Conservation (phyloP, 2,113 vertebrate species). For the Otis tarda region DNA sequence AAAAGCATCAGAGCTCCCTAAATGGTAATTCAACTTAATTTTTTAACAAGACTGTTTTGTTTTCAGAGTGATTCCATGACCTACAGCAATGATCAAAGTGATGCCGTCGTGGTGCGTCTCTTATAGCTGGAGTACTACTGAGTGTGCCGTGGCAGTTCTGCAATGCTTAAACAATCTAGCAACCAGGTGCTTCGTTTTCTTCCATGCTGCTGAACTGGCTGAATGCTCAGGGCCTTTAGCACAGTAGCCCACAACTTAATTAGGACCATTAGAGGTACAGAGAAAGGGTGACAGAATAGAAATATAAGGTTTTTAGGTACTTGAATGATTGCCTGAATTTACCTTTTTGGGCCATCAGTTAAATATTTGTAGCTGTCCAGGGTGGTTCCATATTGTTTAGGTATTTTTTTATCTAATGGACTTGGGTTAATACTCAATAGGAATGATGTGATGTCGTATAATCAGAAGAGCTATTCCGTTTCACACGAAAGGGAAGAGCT, state of each 20-base stretch:
- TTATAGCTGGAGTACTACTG: not conserved
- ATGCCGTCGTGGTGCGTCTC: not conserved
- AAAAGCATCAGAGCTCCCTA: not conserved
- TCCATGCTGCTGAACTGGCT: not conserved
- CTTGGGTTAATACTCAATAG: not conserved
- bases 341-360: not conserved
- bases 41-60: constrained; percentile 54
- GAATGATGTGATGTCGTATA: not conserved
- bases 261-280: not conserved
- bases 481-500: not conserved
- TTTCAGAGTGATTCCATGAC: constrained; percentile 40
- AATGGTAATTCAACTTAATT: constrained; percentile 45
- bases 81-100: constrained; percentile 48
- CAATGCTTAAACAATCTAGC: not conserved
- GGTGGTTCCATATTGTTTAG: not conserved
- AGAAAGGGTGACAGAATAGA: not conserved
- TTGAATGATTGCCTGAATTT: not conserved
- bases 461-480: not conserved
- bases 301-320: not conserved
- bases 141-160: not conserved
- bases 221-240: not conserved
- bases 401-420: not conserved
- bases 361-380: not conserved
- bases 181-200: not conserved
- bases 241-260: not conserved